Percentiles rank a stretch among this genome's conserved stretches.
Conservation (phyloP, 2,888 invertebrate species). For the Cantharis rustica region DNA sequence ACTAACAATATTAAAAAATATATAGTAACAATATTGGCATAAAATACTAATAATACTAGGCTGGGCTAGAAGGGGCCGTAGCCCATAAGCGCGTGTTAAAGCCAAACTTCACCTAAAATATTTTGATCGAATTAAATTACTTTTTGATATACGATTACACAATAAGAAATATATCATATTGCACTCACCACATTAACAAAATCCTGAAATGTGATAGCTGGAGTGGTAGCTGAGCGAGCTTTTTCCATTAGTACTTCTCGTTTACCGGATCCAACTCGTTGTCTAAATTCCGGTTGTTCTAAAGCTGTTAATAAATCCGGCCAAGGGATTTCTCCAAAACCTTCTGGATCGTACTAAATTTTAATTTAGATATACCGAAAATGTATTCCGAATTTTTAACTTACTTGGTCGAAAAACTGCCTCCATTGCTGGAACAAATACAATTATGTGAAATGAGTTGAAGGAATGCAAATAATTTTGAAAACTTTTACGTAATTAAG, state of each 20-base stretch:
- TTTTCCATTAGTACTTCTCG: constrained; percentile 70
- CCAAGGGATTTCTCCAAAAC: constrained; percentile 91
- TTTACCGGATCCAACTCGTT: constrained; percentile 53
- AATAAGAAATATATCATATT: constrained; percentile 5
- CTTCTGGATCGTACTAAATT: constrained; percentile 85
- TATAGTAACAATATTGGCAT: not conserved
- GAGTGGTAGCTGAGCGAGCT: constrained; percentile 70
- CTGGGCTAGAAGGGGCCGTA: too few relatives aligned
- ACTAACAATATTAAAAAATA: too few relatives aligned
- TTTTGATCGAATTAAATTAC: not conserved
- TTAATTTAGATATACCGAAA: not conserved
- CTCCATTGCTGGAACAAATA: constrained; percentile 82
- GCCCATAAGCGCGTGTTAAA: too few relatives aligned
- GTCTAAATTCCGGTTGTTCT: constrained; percentile 50
- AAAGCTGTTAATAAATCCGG: constrained; percentile 80
- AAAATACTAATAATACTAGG: too few relatives aligned
- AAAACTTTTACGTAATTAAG: too few relatives aligned
- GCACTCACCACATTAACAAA: constrained; percentile 92
- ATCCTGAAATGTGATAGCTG: constrained; percentile 89
- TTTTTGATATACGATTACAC: not conserved
- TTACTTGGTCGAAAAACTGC: constrained; percentile 83
- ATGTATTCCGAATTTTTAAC: constrained; percentile 28
- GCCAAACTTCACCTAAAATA: too few relatives aligned
- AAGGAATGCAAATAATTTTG: too few relatives aligned
- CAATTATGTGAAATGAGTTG: not conserved